Percentiles rank a stretch among this genome's conserved stretches.
Evolutionary conservation across 2,888 invertebrate genomes (phyloP).

Genomic region (Monopis laevigella): DNA sequence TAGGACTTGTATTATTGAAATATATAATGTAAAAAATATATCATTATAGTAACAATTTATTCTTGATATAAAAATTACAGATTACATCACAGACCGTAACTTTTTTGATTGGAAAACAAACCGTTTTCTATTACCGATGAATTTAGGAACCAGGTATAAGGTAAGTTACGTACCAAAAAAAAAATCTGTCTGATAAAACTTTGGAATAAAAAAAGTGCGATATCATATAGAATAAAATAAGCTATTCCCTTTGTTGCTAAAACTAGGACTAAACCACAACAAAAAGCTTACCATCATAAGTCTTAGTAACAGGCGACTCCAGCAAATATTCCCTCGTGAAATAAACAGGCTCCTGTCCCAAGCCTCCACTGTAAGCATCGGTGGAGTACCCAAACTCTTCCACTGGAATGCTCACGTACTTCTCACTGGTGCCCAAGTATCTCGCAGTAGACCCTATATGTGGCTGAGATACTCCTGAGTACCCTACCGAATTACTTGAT

Average conservation of each 20-base stretch:
- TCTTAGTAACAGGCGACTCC: slow-evolving; percentile 54
- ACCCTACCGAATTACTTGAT: slow-evolving; percentile 17
- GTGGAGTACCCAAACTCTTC: slow-evolving; percentile 40
- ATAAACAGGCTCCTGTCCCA: slow-evolving; percentile 42
- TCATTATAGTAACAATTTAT: too few species aligned
- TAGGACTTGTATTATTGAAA: background rate
- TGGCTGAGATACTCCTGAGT: slow-evolving; percentile 18
- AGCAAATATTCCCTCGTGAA: slow-evolving; percentile 56
- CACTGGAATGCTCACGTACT: slow-evolving; percentile 24
- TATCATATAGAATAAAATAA: too few species aligned
- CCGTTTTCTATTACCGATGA: too few species aligned
- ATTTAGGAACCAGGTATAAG: too few species aligned
- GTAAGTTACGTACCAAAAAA: too few species aligned
- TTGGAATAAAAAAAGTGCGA: too few species aligned
- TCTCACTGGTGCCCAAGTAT: slow-evolving; percentile 14
- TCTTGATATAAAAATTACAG: too few species aligned
- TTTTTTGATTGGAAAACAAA: too few species aligned
- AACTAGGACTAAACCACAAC: background rate
- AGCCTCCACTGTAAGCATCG: slow-evolving; percentile 30
- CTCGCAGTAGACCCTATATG: slow-evolving; percentile 14
- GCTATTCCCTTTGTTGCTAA: too few species aligned
- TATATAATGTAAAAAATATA: background rate
- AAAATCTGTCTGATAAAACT: too few species aligned
- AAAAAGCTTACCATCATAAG: slow-evolving; percentile 47
- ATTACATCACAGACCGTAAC: too few species aligned